Conservation (phyloP, 2,113 vertebrate species). For the Pundamilia nyererei region DNA sequence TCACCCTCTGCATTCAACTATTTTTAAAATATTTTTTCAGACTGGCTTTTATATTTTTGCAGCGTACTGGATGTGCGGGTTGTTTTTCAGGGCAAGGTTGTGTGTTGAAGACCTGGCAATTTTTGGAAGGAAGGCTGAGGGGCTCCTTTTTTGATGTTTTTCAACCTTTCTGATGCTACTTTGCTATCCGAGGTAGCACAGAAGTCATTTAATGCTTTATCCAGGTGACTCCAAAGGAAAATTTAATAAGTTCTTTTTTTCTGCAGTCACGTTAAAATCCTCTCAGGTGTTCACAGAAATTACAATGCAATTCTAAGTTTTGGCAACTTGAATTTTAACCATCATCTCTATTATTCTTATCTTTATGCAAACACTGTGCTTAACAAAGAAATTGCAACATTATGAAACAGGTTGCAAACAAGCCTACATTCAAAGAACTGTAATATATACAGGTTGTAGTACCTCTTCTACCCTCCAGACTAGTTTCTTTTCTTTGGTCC, state of each 20-base stretch:
- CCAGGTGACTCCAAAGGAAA: neutral
- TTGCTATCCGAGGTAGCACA: neutral
- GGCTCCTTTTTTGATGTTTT: neutral
- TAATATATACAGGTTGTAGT: neutral
- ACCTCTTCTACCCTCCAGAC: neutral
- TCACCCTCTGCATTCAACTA: conserved; percentile 3
- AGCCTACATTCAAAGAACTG: neutral
- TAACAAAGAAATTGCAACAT: neutral
- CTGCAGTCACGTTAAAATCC: neutral
- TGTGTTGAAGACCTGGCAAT: neutral
- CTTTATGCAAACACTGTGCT: neutral
- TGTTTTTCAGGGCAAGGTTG: neutral
- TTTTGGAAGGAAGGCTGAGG: neutral
- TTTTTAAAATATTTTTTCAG: conserved; percentile 4
- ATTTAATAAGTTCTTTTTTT: conserved; percentile 5
- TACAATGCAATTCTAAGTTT: neutral
- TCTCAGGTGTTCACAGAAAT: conserved; percentile 22
- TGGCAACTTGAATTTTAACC: neutral
- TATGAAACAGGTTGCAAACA: neutral
- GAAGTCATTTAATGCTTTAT: neutral
- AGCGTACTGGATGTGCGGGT: neutral
- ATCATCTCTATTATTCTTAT: neutral
- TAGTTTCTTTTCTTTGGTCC: neutral
- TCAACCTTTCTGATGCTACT: neutral
- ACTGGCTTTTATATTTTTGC: neutral